Percentiles rank a stretch among this genome's conserved stretches.
Evolutionary conservation across 2,797 vertebrate genomes (phyloP).

Genomic region (Tachyglossus aculeatus): DNA sequence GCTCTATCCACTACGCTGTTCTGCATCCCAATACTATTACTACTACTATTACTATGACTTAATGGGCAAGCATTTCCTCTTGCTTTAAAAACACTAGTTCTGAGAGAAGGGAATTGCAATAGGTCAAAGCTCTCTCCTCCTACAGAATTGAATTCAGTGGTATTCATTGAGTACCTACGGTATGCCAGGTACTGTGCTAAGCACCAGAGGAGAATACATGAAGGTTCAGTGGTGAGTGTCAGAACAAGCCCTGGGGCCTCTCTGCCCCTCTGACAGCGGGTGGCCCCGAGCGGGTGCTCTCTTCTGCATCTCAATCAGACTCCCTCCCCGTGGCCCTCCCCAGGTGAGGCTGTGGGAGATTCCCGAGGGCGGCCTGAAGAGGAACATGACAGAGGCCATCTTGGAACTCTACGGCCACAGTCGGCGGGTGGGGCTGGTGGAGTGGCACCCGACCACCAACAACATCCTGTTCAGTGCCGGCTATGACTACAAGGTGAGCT

Average conservation of each 20-base stretch:
- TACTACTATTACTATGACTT: background rate
- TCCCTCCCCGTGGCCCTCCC: accelerated
- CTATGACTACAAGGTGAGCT: constrained; percentile 94
- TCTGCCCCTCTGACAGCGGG: too few species aligned
- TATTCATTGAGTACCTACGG: background rate
- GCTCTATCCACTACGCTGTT: background rate
- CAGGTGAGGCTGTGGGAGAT: constrained; percentile 98
- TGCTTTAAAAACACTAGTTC: too few species aligned
- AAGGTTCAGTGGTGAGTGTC: too few species aligned
- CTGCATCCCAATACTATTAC: background rate
- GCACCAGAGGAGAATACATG: background rate
- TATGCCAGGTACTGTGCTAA: background rate
- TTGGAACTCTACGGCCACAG: constrained; percentile 96
- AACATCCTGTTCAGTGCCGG: constrained; percentile 96
- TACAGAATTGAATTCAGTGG: too few species aligned
- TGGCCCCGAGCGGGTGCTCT: background rate
- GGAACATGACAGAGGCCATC: constrained; percentile 90
- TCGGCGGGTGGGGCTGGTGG: constrained; percentile 93
- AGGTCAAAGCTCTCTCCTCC: too few species aligned
- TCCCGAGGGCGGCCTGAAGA: constrained; percentile 89
- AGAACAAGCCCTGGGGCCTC: too few species aligned
- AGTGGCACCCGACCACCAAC: constrained; percentile 97
- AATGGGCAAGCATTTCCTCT: too few species aligned
- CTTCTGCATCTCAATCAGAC: background rate
- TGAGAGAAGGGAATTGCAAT: too few species aligned